Percentiles rank a stretch among this genome's conserved stretches.
Evolutionary conservation across 2,797 vertebrate genomes (phyloP).

Genomic region (Manis crassicaudata): DNA sequence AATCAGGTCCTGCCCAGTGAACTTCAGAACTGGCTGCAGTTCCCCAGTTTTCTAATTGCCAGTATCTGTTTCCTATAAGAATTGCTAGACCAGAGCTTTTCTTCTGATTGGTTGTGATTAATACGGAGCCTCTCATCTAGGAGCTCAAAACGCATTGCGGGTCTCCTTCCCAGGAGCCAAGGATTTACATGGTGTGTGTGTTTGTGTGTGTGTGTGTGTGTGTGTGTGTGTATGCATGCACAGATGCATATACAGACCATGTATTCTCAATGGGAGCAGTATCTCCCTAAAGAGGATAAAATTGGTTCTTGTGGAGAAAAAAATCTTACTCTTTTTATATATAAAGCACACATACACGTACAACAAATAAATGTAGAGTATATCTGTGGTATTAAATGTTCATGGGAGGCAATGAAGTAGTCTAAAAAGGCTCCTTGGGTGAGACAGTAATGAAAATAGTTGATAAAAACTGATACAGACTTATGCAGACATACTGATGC

Average conservation of each 20-base stretch:
- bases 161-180: not conserved
- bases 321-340: not conserved
- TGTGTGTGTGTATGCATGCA: fast-evolving
- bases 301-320: not conserved
- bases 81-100: not conserved
- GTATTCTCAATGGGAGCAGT: not conserved
- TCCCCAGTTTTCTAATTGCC: not conserved
- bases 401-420: not conserved
- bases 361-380: not conserved
- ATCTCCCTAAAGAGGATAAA: not conserved
- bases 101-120: not conserved
- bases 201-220: no score
- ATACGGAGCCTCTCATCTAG: no score
- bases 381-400: not conserved
- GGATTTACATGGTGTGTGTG: not conserved
- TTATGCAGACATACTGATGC: not conserved
- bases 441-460: not conserved
- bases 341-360: not conserved
- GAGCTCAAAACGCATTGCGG: not conserved
- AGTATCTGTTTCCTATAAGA: not conserved
- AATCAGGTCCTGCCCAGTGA: not conserved
- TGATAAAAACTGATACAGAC: not conserved
- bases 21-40: not conserved
- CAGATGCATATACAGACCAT: fast-evolving
- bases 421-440: not conserved